Evolutionary conservation across 2,888 invertebrate species (phyloP).

Genomic region (Plagiodera versicolora): DNA sequence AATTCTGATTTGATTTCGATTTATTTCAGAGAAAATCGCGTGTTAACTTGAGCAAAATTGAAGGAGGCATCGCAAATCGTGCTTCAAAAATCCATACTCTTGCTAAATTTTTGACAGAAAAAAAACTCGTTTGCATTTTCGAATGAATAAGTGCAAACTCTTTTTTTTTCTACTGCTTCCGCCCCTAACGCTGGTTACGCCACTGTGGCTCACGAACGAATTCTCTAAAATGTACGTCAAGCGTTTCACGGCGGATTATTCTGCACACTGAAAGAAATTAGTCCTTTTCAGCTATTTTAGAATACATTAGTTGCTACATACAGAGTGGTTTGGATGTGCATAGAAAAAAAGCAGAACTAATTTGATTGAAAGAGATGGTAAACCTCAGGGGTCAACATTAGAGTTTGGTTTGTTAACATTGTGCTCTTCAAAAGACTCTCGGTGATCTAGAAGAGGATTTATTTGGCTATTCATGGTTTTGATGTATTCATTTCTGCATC

Average conservation of each 20-base stretch:
- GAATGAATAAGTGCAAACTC: too few relatives aligned
- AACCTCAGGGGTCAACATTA: slow-evolving; percentile 33
- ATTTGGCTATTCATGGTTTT: neutral
- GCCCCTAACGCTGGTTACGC: too few relatives aligned
- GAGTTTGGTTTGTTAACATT: slow-evolving; percentile 18
- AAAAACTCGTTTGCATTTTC: too few relatives aligned
- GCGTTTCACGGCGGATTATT: slow-evolving; percentile 32
- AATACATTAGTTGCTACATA: slow-evolving; percentile 22
- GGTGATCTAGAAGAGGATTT: neutral
- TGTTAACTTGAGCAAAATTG: too few relatives aligned
- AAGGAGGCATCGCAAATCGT: too few relatives aligned
- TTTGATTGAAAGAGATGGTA: slow-evolving; percentile 27
- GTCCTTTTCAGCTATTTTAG: slow-evolving; percentile 28
- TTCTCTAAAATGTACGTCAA: slow-evolving; percentile 22
- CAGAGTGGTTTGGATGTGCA: slow-evolving; percentile 21
- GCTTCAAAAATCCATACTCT: too few relatives aligned
- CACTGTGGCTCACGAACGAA: neutral
- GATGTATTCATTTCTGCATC: neutral
- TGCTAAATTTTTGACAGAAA: too few relatives aligned
- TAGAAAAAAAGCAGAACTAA: slow-evolving; percentile 29
- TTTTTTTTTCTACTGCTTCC: too few relatives aligned
- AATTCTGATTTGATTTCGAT: too few relatives aligned
- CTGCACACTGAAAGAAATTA: slow-evolving; percentile 28
- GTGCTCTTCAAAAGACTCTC: neutral
- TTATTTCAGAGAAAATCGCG: too few relatives aligned